Evolutionary conservation across 2,113 vertebrate genomes (phyloP).

Genomic region (Microcebus murinus): DNA sequence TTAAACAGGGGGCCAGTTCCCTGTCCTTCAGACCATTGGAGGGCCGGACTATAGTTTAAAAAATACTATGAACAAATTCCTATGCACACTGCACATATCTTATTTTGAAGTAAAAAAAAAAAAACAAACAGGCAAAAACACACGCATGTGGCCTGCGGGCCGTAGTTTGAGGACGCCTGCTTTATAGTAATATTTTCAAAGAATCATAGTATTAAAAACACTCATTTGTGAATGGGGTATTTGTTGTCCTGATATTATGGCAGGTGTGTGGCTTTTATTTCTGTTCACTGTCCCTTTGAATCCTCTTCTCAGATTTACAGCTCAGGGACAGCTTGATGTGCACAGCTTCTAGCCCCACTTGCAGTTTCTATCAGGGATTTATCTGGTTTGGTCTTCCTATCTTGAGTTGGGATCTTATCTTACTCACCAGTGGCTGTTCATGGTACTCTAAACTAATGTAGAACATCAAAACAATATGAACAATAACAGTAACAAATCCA

Average conservation of each 20-base stretch:
- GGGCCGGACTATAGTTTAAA: too few relatives aligned
- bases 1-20: too few relatives aligned
- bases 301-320: background rate
- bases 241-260: background rate
- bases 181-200: background rate
- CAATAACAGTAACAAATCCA: background rate
- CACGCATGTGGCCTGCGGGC: too few relatives aligned
- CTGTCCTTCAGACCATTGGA: too few relatives aligned
- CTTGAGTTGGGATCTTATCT: constrained; percentile 20
- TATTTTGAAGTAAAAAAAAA: too few relatives aligned
- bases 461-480: background rate
- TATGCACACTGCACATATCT: too few relatives aligned
- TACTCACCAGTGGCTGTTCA: background rate
- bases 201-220: background rate
- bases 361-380: constrained; percentile 1
- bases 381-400: constrained; percentile 22
- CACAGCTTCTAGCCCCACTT: background rate
- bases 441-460: background rate
- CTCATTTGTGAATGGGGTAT: background rate
- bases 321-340: background rate
- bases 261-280: background rate
- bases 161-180: too few relatives aligned
- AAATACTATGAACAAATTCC: too few relatives aligned
- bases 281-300: background rate
- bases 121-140: too few relatives aligned